Conservation (phyloP, 2,797 vertebrate species). For the Cirrhinus molitorella region DNA sequence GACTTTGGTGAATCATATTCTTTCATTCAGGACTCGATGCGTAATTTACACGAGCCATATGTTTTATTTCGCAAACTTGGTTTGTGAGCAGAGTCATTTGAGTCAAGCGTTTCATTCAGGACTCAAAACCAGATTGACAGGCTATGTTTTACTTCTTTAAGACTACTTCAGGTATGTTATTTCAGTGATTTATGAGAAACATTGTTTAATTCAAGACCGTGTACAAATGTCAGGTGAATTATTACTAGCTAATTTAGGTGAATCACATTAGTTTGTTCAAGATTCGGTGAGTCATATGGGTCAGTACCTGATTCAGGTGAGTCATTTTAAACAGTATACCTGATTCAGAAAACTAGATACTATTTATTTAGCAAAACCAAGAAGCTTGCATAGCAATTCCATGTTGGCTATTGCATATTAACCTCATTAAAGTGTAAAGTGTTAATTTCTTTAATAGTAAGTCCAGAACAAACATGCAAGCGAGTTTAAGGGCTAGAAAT, state of each 20-base stretch:
- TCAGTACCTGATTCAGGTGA: neutral
- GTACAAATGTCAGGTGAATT: neutral
- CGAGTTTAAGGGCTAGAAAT: neutral
- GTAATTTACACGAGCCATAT: too few species aligned
- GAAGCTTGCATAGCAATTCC: neutral
- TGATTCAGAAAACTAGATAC: neutral
- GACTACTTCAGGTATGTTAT: too few species aligned
- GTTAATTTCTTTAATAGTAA: neutral
- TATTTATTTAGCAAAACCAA: neutral
- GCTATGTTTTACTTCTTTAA: too few species aligned
- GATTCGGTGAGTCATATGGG: conserved; percentile 6
- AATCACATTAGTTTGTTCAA: neutral
- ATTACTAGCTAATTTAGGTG: neutral
- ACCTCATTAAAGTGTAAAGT: neutral
- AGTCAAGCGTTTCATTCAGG: too few species aligned
- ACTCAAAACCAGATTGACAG: too few species aligned
- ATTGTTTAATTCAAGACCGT: too few species aligned
- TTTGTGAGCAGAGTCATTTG: too few species aligned
- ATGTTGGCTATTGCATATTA: neutral
- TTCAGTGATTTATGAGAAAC: too few species aligned
- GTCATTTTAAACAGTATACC: neutral
- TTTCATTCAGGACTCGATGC: too few species aligned
- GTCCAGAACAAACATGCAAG: neutral
- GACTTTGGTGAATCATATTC: too few species aligned
- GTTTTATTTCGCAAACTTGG: too few species aligned